Base-by-base conservation (phyloP, 2,797 vertebrate species). In the Hippoglossus hippoglossus region DNA sequence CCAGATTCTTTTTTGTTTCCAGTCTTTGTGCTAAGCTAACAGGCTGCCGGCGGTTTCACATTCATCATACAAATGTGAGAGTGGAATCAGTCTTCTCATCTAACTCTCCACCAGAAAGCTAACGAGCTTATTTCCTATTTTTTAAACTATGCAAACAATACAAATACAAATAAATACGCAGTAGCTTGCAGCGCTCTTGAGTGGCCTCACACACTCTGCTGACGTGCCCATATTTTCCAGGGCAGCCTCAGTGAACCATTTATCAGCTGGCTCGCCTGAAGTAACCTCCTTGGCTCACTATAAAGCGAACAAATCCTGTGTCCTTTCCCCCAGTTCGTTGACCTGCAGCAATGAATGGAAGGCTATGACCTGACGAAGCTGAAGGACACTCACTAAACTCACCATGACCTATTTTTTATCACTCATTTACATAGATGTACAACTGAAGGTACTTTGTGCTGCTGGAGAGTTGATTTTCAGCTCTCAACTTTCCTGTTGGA, bases 351-450 rank as follows among this genome's bases (percentile, higher is more conserved):
- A 73, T 66, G 81, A 90, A 75, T 51, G 71, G 63, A 68, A 21
- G 77, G 9, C 31, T 34, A 10, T 34, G 31, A 34, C 31, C 31
- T 34, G 31, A 34, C 10, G 9, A 34, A 10, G 10, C 31, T 1
- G 24, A 69, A 56, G 69, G 77, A 71, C 54, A 67, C 66, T 88
- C 80, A 82, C 88, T 88, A 77, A 86, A 85, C 68, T n/a, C 68
- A 71, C 58, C 2, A 34, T 9, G 67, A 61, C 63, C 71, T 58
- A 46, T 79, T 83, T 81, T 70, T 77, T 60, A 59, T 12, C 22
- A 6, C 1, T n/a, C 24, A 60, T 66, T 25, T 11, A 15, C 9
- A 13, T 5, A 36, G 41, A 52, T 13, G 36, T 39, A 13, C 36
- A 39, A 39, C 36, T 39, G 36, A 39, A 39, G 10, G 11, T 39